Conservation (phyloP, 2,888 invertebrate species). For the Andrena bicolor region DNA sequence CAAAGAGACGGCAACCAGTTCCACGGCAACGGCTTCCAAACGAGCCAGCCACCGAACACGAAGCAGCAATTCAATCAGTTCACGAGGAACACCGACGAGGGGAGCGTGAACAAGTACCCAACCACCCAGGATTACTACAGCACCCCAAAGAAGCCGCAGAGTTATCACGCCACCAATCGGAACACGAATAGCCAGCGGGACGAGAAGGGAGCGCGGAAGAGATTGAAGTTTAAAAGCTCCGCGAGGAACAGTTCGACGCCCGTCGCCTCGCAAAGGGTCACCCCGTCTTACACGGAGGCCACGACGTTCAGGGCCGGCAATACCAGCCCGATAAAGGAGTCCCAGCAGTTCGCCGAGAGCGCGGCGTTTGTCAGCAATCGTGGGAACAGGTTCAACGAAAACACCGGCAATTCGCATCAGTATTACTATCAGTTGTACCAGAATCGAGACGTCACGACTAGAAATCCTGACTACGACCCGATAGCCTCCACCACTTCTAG, state of each 20-base stretch:
- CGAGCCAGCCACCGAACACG: slow-evolving; percentile 19
- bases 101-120: slow-evolving; percentile 70
- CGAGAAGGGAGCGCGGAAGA: slow-evolving; percentile 66
- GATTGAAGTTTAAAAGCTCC: slow-evolving; percentile 69
- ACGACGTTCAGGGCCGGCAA: slow-evolving; percentile 85
- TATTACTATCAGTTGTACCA: slow-evolving; percentile 69
- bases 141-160: slow-evolving; percentile 55
- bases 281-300: slow-evolving; percentile 80
- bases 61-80: slow-evolving; percentile 40
- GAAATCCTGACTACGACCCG: slow-evolving; percentile 29
- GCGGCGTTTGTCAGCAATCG: slow-evolving; percentile 89
- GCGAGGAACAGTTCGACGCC: slow-evolving; percentile 66
- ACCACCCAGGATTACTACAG: slow-evolving; percentile 61
- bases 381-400: slow-evolving; percentile 77
- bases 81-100: slow-evolving; percentile 38
- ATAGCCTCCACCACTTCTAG: slow-evolving; percentile 10
- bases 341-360: slow-evolving; percentile 91
- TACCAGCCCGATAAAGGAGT: slow-evolving; percentile 86
- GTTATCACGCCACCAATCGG: slow-evolving; percentile 65
- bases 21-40: slow-evolving; percentile 31
- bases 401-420: slow-evolving; percentile 57
- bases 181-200: slow-evolving; percentile 70
- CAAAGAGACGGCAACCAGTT: slow-evolving; percentile 18
- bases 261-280: slow-evolving; percentile 70
- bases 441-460: slow-evolving; percentile 57